Evolutionary conservation across 2,113 vertebrate genomes (phyloP).

Genomic region (Ranitomeya variabilis): DNA sequence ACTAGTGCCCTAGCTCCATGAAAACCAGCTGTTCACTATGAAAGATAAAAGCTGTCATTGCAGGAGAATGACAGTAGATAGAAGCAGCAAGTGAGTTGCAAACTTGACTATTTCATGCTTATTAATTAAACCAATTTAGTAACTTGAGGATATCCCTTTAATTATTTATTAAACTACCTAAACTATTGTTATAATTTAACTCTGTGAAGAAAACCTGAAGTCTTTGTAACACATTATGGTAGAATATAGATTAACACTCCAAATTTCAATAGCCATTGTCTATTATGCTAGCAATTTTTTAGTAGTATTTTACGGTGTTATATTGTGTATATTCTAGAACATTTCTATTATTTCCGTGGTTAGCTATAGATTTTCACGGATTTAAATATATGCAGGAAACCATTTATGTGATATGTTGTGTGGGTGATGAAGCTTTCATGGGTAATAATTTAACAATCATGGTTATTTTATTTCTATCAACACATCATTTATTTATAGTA

Average conservation of each 20-base stretch:
- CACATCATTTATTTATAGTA: neutral
- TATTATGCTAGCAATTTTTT: neutral
- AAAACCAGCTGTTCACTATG: no score
- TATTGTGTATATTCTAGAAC: neutral
- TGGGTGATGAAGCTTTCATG: neutral
- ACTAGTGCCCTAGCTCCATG: no score
- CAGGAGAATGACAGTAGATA: no score
- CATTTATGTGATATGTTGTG: neutral
- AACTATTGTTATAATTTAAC: no score
- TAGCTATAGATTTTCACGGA: neutral
- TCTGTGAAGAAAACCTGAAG: no score
- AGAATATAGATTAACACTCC: neutral
- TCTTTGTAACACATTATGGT: neutral
- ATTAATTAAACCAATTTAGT: no score
- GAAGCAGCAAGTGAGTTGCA: no score
- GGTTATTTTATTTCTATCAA: conserved; percentile 1
- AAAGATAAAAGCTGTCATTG: no score
- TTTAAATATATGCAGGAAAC: neutral
- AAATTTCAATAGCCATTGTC: no score
- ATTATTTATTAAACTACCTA: no score
- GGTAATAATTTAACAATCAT: conserved; percentile 17
- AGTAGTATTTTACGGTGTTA: neutral
- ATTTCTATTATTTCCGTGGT: neutral
- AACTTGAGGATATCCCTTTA: no score
- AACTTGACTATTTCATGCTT: no score